A percentile compares a stretch with the other conserved stretches of the same genome.
These are phyloP conservation scores for Alces alces DNA, from an alignment of 2,113 vertebrate species.

Conservation along the genomic window DNA sequence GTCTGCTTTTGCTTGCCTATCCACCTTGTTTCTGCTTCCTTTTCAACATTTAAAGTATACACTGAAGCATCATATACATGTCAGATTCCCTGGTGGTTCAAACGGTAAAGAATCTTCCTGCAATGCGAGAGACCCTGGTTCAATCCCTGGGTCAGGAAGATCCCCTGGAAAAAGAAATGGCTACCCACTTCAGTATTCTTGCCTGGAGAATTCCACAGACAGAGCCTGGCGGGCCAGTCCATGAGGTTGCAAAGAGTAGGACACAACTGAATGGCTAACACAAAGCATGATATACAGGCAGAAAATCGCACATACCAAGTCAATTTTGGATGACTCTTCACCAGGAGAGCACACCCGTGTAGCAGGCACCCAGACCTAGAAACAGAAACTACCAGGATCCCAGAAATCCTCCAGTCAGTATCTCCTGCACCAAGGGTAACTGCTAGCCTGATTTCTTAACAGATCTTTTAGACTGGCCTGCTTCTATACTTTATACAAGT, in stretches of 20 bases:
- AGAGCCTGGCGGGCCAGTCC: not conserved
- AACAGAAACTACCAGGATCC: not conserved
- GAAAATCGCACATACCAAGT: not conserved
- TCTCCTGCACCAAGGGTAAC: not conserved
- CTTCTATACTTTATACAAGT: not conserved
- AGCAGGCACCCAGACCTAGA: not conserved
- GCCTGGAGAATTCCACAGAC: not conserved
- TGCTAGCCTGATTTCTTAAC: not conserved
- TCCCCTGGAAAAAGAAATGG: not conserved
- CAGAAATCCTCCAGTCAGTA: not conserved
- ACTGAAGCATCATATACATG: not conserved
- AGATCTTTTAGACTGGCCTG: not conserved
- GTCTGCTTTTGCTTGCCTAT: not conserved
- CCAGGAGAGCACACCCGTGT: fast-evolving
- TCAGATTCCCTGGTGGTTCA: not conserved
- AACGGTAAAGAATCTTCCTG: not conserved
- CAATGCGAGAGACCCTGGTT: not conserved
- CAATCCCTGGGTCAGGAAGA: not conserved
- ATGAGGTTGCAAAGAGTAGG: not conserved
- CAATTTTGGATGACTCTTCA: not conserved
- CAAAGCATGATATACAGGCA: not conserved
- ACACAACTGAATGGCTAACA: not conserved
- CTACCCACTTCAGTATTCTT: not conserved
- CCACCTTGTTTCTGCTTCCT: not conserved
- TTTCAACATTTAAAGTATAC: not conserved